These are phyloP conservation scores for Malacoraja senta DNA, from an alignment of 2,797 vertebrate genomes.

Conservation along the genomic window DNA sequence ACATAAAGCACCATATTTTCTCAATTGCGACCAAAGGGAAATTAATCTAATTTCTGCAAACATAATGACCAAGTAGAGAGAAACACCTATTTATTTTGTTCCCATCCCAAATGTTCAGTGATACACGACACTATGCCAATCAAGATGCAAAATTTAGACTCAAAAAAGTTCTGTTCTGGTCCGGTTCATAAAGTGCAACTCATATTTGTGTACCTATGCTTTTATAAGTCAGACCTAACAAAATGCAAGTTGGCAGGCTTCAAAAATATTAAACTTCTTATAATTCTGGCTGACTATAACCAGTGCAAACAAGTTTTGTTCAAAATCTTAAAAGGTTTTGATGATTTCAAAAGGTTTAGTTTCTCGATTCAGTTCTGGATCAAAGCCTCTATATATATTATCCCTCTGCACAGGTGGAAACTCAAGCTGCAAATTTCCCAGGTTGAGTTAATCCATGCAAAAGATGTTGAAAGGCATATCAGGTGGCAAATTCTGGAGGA, in stretches of 20 bases:
- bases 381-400: not conserved
- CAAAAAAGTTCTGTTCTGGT: constrained; percentile 20
- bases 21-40: not conserved
- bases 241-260: not conserved
- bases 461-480: not conserved
- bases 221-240: not conserved
- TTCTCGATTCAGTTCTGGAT: not conserved
- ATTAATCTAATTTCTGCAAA: not conserved
- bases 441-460: too few relatives aligned
- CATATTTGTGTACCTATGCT: not conserved
- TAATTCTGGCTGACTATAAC: too few relatives aligned
- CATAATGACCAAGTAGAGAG: not conserved
- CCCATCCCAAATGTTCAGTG: constrained; percentile 25
- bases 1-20: not conserved
- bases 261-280: not conserved
- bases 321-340: too few relatives aligned
- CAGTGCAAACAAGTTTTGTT: too few relatives aligned
- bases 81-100: not conserved
- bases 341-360: too few relatives aligned
- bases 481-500: not conserved
- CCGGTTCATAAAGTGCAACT: constrained; percentile 13
- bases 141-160: constrained; percentile 34
- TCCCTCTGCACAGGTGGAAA: not conserved
- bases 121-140: constrained; percentile 31
- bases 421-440: not conserved